A percentile compares a stretch with the other conserved stretches of the same genome.
phyloP scores from a whole-genome alignment of 2,113 vertebrate species.

The Prunella fulvescens region DNA sequence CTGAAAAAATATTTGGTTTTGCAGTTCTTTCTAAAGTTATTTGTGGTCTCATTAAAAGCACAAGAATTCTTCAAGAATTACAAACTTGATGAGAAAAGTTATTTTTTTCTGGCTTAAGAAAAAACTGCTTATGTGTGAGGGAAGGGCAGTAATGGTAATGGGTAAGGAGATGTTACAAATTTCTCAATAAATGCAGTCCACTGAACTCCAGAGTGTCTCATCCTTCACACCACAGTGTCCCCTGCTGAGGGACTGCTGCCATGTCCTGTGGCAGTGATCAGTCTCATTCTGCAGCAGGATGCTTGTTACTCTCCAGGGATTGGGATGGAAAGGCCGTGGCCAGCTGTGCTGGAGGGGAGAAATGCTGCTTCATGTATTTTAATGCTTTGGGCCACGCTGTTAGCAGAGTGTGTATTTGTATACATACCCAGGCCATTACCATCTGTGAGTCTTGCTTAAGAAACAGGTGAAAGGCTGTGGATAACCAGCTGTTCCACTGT shows the following conservation, averaged over 20 bases:
- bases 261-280: neutral
- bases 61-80: neutral
- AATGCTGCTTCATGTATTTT: neutral
- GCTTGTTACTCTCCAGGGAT: neutral
- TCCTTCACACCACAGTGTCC: neutral
- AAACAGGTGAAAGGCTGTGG: neutral
- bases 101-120: neutral
- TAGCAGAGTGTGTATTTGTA: neutral
- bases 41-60: neutral
- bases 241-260: neutral
- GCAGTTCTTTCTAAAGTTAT: neutral
- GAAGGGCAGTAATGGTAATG: neutral
- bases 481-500: neutral
- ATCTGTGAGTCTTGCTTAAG: neutral
- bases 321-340: neutral
- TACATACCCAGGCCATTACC: too few species aligned
- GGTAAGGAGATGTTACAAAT: neutral
- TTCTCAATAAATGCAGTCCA: constrained; percentile 25
- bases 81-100: neutral
- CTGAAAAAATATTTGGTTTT: neutral
- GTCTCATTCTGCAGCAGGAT: neutral
- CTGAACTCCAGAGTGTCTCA: neutral
- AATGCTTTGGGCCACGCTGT: neutral
- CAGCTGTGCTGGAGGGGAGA: neutral
- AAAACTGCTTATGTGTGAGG: neutral